Evolutionary conservation across 2,113 vertebrate genomes (phyloP).

Genomic region (Meriones unguiculatus): DNA sequence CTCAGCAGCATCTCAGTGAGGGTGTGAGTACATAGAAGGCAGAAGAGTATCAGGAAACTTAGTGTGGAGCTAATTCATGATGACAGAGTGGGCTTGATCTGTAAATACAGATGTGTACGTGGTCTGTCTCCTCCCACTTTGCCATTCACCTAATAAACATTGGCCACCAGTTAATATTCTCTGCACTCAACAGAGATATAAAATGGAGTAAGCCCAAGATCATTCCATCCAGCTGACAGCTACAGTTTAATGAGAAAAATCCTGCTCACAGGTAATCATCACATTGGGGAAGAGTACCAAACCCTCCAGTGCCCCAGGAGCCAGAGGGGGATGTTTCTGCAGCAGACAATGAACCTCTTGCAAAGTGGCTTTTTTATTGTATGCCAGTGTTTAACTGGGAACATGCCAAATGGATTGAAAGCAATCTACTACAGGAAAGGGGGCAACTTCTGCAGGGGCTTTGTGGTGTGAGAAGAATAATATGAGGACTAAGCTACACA

Average conservation of each 20-base stretch:
- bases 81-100: not conserved
- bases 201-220: conserved; percentile 25
- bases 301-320: not conserved
- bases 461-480: not conserved
- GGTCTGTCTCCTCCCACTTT: not conserved
- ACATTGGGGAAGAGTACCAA: not conserved
- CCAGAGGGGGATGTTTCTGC: not conserved
- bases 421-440: not conserved
- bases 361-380: conserved; percentile 1
- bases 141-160: not conserved
- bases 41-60: not conserved
- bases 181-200: conserved; percentile 19
- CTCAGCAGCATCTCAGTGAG: not conserved
- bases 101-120: not conserved
- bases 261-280: not conserved
- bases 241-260: conserved; percentile 1
- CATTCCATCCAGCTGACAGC: not conserved
- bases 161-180: conserved; percentile 1
- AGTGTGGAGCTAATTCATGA: not conserved
- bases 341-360: not conserved
- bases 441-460: not conserved
- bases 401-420: conserved; percentile 24
- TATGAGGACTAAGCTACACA: not conserved
- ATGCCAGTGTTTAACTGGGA: not conserved
- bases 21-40: not conserved